A percentile compares a stretch with the other conserved stretches of the same genome.
These are phyloP conservation scores for Hydroisotoma schaefferi DNA, from an alignment of 2,888 invertebrate species.

Conservation along the genomic window DNA sequence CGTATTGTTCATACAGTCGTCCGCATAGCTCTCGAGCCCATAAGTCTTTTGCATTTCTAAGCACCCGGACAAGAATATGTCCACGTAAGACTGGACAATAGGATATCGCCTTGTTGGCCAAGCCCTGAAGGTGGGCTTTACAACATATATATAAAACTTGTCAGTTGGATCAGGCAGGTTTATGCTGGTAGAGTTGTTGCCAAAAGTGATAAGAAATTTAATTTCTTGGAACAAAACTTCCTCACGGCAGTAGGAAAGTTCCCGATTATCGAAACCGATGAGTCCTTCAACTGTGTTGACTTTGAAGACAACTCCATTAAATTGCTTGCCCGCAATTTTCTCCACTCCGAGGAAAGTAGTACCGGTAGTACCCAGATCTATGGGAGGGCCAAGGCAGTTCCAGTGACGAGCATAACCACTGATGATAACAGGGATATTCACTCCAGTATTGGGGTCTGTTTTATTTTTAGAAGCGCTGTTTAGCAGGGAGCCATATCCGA, in stretches of 20 bases:
- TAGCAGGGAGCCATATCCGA: slow-evolving; percentile 35
- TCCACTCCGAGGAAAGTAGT: slow-evolving; percentile 31
- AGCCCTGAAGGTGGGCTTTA: slow-evolving; percentile 9
- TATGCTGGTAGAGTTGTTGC: background rate
- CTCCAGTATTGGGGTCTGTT: slow-evolving; percentile 27
- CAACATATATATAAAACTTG: slow-evolving; percentile 33
- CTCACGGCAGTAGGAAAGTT: slow-evolving; percentile 28
- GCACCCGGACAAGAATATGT: slow-evolving; percentile 32
- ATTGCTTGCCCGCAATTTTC: background rate
- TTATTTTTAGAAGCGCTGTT: slow-evolving; percentile 26
- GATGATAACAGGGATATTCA: slow-evolving; percentile 28
- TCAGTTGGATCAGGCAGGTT: background rate
- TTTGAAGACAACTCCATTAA: slow-evolving; percentile 32
- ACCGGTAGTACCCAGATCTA: slow-evolving; percentile 24
- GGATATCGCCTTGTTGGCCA: slow-evolving; percentile 26
- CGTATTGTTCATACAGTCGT: slow-evolving; percentile 24
- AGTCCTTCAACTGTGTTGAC: slow-evolving; percentile 15
- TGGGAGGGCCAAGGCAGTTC: slow-evolving; percentile 23
- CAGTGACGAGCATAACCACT: slow-evolving; percentile 24
- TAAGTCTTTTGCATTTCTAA: slow-evolving; percentile 30
- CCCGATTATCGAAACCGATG: slow-evolving; percentile 26
- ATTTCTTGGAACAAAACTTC: slow-evolving; percentile 16
- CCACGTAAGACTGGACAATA: slow-evolving; percentile 34
- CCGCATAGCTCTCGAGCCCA: slow-evolving; percentile 15
- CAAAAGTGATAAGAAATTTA: slow-evolving; percentile 1